Evolutionary conservation across 53 echinoderm and acorn worm genomes (phyloP), one percentile per base, ranked within the genome.

Genomic region (Pentamera pediparva): DNA sequence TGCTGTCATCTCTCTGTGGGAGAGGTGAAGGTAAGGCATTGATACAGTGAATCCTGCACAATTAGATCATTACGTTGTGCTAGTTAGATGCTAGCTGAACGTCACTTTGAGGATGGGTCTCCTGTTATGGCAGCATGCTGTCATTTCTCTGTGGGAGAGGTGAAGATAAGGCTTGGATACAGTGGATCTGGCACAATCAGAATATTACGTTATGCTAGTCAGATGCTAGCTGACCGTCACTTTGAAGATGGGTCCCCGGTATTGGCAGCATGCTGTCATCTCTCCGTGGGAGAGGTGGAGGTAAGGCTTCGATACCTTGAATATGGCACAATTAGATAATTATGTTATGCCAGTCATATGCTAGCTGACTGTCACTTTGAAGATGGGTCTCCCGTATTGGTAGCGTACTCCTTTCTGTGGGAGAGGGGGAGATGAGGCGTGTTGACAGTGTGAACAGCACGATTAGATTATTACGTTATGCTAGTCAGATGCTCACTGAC

Each of bases 201-300:
- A n/a, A n/a, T n/a, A n/a, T n/a, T n/a, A n/a, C n/a, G n/a, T n/a
- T n/a, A n/a, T n/a, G 74, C 82, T 3, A 83, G 78, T 58, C 82
- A 83, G 59, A 57, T 61, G 70, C 72, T 92, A 52, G 98, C 98
- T 19, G 76, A 86, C 31, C 60, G 79, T 18, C 86, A 80, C 74
- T 98, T 98, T 78, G 80, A 85, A 43, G 85, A 91, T 62, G 98
- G 98, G 30, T 72, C 57, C 21, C 98, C 98, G 2, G 70, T 92
- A n/a, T 62, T 86, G 62, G 83, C 98, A 15, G 98, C 98, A 12
- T 98, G 98, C 61, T 92, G 98, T 75, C 98, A 98, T 79, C 82
- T 98, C 1, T 84, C 98, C 35, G 75, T 86, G 10, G 92, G 86
- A 2, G 69, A 92, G 29, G 80, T 81, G 37, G 83, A 82, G 86